Base-by-base conservation (phyloP, 1,140 invertebrate species). In the Drosophila santomea region DNA sequence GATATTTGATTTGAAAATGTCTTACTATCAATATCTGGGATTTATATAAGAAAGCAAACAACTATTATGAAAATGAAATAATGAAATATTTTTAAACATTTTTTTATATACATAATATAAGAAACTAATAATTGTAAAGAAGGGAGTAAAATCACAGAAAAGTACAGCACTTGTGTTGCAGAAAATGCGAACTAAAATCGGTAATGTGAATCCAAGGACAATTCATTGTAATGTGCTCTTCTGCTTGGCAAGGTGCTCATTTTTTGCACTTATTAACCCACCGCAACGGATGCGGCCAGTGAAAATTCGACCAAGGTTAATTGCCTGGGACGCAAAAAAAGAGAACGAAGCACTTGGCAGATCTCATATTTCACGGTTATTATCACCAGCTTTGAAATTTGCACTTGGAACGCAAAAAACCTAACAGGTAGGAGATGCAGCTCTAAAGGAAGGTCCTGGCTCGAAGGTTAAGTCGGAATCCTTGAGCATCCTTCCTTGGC, bases 251-350 rank as follows among this genome's bases (percentile, higher is more conserved):
- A 52, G 15, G 25, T 32, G 39, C 20, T 69, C 41, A 15, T 66
- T 80, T 67, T 64, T 41, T 39, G 39, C 61, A 64, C 50, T 75
- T 61, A 64, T 68, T 56, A 59, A 66, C 45, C 41, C 62, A 60
- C 39, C 43, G 54, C 45, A 48, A 47, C 43, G 55, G 73, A 60
- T 62, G 58, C 38, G 55, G 58, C 48, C 38, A 68, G 50, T 73
- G 66, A 81, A 81, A 78, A 72, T 58, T 36, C 62, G 51, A 76
- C 72, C 83, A 86, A 86, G 83, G 83, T 86, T 86, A 86, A 86
- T 86, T 82, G 72, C 55, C 44, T 8, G 20, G 15, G 38, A 17
- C 1, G n/a, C 58, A 50, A 72, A 81, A 81, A 86, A 86, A 85
- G 66, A 58, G 7, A 38, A 36, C 47, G 66, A 28, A 67, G 69